Percentiles rank a stretch among this genome's conserved stretches.
Evolutionary conservation across 1,140 invertebrate species (phyloP).

Genomic region (Monochamus saltuarius): DNA sequence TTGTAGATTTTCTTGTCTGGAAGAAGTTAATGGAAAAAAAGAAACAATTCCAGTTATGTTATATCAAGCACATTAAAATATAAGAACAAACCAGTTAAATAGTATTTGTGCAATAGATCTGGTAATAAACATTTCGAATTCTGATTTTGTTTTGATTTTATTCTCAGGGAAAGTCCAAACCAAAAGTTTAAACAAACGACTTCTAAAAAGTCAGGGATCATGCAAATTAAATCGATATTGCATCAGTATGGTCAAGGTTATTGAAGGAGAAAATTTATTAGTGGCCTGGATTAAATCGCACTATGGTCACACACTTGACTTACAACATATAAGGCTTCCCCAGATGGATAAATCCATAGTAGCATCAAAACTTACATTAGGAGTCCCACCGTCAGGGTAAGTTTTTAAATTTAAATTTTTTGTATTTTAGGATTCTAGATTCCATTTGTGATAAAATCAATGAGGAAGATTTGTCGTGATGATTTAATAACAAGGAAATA

Average conservation of each 20-base stretch:
- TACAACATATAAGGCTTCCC: background rate
- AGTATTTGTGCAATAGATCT: background rate
- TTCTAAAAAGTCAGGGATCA: background rate
- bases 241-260: background rate
- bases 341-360: background rate
- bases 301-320: background rate
- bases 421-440: background rate
- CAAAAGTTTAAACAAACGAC: too few relatives aligned
- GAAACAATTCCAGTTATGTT: constrained; percentile 7
- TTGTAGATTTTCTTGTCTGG: constrained; percentile 9
- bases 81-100: constrained; percentile 2
- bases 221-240: background rate
- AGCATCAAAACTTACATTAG: constrained; percentile 15
- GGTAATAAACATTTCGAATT: too few relatives aligned
- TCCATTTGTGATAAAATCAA: background rate
- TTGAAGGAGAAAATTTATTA: background rate
- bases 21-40: constrained; percentile 27
- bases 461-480: background rate
- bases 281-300: background rate
- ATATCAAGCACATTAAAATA: constrained; percentile 3
- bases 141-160: too few relatives aligned
- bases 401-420: too few relatives aligned
- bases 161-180: too few relatives aligned
- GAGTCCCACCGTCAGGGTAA: constrained; percentile 9
- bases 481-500: too few relatives aligned